A percentile compares a stretch with the other conserved stretches of the same genome.
Evolutionary conservation across 2,888 invertebrate genomes (phyloP).

Genomic region (Cyaniris semiargus): DNA sequence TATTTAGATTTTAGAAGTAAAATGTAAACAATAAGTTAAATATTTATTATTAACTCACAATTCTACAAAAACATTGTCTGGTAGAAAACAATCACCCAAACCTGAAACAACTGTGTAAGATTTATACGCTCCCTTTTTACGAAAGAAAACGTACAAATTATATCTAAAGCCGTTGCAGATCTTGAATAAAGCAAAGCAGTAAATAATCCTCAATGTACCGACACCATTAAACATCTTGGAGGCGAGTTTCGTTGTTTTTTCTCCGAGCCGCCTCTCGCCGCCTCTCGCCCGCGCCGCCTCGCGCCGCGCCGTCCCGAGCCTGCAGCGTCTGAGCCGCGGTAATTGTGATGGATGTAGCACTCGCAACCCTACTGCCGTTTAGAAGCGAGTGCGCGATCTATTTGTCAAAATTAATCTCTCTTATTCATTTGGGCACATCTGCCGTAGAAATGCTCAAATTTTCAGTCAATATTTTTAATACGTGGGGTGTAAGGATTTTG

Average conservation of each 20-base stretch:
- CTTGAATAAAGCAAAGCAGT: slow-evolving; percentile 38
- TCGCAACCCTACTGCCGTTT: slow-evolving; percentile 38
- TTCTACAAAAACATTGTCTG: background rate
- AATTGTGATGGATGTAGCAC: slow-evolving; percentile 64
- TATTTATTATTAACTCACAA: background rate
- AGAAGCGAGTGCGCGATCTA: slow-evolving; percentile 36
- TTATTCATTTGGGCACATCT: slow-evolving; percentile 22
- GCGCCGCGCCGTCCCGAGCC: slow-evolving; percentile 35
- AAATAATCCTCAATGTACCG: slow-evolving; percentile 46
- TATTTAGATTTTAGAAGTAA: no score
- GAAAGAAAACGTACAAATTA: slow-evolving; percentile 33
- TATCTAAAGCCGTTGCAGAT: slow-evolving; percentile 34
- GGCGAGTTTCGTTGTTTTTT: slow-evolving; percentile 46
- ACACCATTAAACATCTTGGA: slow-evolving; percentile 46
- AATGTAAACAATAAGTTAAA: background rate
- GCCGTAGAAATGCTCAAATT: slow-evolving; percentile 5
- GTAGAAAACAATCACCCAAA: background rate
- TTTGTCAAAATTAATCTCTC: slow-evolving; percentile 24
- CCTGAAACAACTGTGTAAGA: slow-evolving; percentile 12
- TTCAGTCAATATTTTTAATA: slow-evolving; percentile 13
- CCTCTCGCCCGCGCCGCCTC: background rate
- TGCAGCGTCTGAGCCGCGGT: slow-evolving; percentile 47
- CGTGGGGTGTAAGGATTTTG: background rate
- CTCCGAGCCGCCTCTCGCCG: slow-evolving; percentile 35
- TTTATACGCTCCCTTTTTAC: slow-evolving; percentile 18